These are phyloP conservation scores for Cheilosia pagana DNA, from an alignment of 2,888 invertebrate species.

Conservation along the genomic window DNA sequence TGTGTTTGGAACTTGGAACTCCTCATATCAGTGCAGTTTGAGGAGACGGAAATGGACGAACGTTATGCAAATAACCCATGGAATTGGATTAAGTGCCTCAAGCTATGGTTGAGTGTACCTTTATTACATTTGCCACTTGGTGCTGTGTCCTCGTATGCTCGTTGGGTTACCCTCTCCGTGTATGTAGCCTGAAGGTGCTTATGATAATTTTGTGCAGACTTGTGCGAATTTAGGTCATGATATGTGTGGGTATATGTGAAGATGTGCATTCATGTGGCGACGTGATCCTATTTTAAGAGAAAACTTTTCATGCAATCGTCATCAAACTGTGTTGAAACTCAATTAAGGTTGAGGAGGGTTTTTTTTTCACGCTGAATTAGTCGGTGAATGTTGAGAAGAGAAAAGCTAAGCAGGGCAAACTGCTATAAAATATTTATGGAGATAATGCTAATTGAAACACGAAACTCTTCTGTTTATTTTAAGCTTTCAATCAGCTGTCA, in stretches of 20 bases:
- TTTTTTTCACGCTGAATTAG: not conserved
- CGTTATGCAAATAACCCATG: slow-evolving; percentile 49
- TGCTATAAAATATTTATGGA: no score
- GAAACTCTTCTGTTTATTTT: no score
- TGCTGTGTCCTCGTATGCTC: slow-evolving; percentile 26
- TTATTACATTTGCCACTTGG: slow-evolving; percentile 56
- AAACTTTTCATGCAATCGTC: slow-evolving; percentile 59
- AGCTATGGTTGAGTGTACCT: slow-evolving; percentile 51
- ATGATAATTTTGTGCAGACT: slow-evolving; percentile 37
- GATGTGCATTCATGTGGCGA: slow-evolving; percentile 20
- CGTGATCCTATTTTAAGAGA: slow-evolving; percentile 13
- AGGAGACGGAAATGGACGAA: slow-evolving; percentile 49
- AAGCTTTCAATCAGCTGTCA: no score
- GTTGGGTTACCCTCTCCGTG: slow-evolving; percentile 8
- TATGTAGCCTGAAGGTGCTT: slow-evolving; percentile 16
- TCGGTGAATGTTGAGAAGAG: slow-evolving; percentile 5
- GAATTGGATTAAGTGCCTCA: slow-evolving; percentile 43
- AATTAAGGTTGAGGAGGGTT: slow-evolving; percentile 28
- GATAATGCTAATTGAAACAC: no score
- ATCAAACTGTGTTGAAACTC: slow-evolving; percentile 47
- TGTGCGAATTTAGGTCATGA: slow-evolving; percentile 56
- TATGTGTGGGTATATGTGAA: not conserved
- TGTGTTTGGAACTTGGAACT: not conserved
- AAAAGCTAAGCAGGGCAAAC: not conserved
- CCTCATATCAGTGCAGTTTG: slow-evolving; percentile 14